These are phyloP conservation scores for Plebejus melissa DNA, from an alignment of 2,888 invertebrate species.

Conservation along the genomic window DNA sequence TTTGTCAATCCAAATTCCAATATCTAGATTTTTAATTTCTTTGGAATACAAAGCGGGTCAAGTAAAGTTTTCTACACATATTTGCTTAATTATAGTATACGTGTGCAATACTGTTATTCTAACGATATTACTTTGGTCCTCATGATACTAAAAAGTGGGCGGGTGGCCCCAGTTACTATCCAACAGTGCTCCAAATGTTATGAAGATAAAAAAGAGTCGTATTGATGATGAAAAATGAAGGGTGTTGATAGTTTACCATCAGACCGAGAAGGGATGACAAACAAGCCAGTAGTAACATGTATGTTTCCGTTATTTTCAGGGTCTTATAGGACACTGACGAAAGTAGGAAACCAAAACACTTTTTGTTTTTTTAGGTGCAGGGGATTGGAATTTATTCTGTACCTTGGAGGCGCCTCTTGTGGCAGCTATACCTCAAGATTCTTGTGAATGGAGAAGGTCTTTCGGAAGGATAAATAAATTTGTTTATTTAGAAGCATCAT, in stretches of 20 bases:
- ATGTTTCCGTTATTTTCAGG: conserved; percentile 55
- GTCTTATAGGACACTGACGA: background rate
- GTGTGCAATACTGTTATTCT: conserved; percentile 25
- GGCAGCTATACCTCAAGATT: conserved; percentile 90
- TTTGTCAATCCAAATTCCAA: background rate
- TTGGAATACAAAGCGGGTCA: conserved; percentile 28
- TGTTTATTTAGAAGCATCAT: conserved; percentile 89
- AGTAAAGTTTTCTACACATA: conserved; percentile 24
- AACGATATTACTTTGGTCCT: conserved; percentile 5
- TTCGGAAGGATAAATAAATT: conserved; percentile 91
- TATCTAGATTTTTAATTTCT: conserved; percentile 17
- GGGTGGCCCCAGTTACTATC: conserved; percentile 51
- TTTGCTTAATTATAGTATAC: conserved; percentile 22
- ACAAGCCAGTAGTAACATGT: conserved; percentile 87
- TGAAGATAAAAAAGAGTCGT: conserved; percentile 59
- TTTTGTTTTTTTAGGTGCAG: conserved; percentile 82
- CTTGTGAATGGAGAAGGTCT: conserved; percentile 94
- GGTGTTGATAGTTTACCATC: conserved; percentile 73
- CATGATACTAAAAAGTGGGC: conserved; percentile 57
- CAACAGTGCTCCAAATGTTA: conserved; percentile 57
- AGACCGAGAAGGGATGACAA: conserved; percentile 80
- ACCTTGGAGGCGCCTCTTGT: conserved; percentile 88
- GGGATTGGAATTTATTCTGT: conserved; percentile 90
- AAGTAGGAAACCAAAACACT: conserved; percentile 29
- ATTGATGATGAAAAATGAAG: conserved; percentile 80